A percentile compares a stretch with the other conserved stretches of the same genome.
Conservation (phyloP, 2,888 invertebrate species). For the Cephus rjabovi region DNA sequence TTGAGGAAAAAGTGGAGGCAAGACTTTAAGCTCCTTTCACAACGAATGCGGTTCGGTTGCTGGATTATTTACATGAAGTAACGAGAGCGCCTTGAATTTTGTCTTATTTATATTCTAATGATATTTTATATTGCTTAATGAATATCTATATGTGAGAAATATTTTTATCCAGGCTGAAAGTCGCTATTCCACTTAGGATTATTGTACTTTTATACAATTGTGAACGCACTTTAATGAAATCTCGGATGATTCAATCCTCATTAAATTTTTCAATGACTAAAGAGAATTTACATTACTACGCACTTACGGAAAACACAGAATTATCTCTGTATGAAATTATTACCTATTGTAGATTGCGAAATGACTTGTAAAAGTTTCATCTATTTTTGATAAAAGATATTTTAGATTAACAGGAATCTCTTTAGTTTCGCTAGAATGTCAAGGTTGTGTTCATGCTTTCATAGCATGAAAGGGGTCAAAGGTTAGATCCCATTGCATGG, state of each 20-base stretch:
- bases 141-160: neutral
- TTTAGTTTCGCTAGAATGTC: neutral
- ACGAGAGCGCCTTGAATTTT: neutral
- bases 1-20: conserved; percentile 12
- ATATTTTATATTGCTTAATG: neutral
- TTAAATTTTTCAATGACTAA: neutral
- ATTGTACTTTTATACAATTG: neutral
- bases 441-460: neutral
- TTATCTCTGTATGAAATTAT: neutral
- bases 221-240: neutral
- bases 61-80: neutral
- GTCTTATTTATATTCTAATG: neutral
- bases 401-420: neutral
- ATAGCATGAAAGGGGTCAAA: neutral
- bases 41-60: conserved; percentile 2
- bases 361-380: neutral
- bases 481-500: neutral
- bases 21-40: conserved; percentile 24
- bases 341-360: neutral
- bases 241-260: neutral
- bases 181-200: neutral
- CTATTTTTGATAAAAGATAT: neutral
- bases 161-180: neutral
- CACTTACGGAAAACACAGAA: neutral
- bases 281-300: neutral